phyloP scores from a whole-genome alignment of 2,888 invertebrate species.

The Lottia scabra region DNA sequence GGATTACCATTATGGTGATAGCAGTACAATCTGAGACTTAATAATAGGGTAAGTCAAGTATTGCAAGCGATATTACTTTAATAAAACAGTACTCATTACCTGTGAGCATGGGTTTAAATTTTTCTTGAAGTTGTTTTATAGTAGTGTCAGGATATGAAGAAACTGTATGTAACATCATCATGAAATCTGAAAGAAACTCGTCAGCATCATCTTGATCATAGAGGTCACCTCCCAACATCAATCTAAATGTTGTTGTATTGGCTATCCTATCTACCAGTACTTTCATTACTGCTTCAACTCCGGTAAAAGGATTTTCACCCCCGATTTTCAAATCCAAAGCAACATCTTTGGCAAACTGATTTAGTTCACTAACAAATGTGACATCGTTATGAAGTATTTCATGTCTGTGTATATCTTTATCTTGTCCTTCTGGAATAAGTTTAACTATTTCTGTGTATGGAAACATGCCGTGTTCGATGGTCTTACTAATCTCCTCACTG shows the following conservation, averaged over 20 bases:
- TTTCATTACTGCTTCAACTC: neutral
- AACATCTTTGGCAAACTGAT: neutral
- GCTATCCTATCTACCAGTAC: neutral
- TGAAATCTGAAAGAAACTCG: neutral
- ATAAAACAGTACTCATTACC: too few species aligned
- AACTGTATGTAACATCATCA: too few species aligned
- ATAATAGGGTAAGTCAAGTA: too few species aligned
- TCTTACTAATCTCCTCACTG: neutral
- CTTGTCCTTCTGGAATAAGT: neutral
- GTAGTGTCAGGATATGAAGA: too few species aligned
- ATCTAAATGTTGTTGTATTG: neutral
- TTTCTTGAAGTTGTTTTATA: too few species aligned
- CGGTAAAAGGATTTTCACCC: neutral
- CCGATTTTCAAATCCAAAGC: neutral
- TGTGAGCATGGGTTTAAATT: too few species aligned
- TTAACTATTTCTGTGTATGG: neutral
- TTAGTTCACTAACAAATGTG: neutral
- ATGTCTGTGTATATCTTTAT: neutral
- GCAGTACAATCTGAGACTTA: too few species aligned
- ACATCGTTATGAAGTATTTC: neutral
- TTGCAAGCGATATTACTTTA: too few species aligned
- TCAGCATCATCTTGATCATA: neutral
- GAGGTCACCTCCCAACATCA: neutral
- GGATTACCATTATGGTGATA: too few species aligned
- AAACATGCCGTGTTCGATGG: neutral